Conservation (phyloP, 2,113 vertebrate species). For the Zapus hudsonius region DNA sequence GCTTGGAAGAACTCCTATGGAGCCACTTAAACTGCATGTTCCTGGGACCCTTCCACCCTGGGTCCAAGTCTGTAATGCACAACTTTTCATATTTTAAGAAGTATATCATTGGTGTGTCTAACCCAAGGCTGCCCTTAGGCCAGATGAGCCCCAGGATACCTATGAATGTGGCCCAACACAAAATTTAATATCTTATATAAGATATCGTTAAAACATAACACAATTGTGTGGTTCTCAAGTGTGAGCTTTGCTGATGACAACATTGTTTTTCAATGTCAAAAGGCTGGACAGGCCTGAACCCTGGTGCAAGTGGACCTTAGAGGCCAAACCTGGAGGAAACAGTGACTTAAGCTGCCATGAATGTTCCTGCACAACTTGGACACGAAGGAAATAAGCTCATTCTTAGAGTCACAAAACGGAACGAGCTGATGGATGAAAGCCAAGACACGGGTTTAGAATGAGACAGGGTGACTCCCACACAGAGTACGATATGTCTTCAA, state of each 20-base stretch:
- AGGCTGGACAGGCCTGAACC: too few species aligned
- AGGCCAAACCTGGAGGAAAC: neutral
- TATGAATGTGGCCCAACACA: too few species aligned
- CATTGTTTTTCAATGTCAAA: too few species aligned
- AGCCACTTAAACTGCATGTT: neutral
- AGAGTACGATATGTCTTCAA: neutral
- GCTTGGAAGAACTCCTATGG: neutral
- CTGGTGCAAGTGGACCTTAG: neutral
- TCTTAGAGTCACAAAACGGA: neutral
- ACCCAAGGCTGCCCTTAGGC: too few species aligned
- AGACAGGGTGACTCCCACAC: neutral
- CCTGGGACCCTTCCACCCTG: neutral
- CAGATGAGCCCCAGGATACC: too few species aligned
- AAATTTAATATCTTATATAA: too few species aligned
- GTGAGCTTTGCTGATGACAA: too few species aligned
- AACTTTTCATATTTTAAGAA: neutral
- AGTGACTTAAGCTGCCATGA: neutral
- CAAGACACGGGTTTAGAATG: neutral
- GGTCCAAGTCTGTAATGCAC: neutral
- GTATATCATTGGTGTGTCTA: neutral
- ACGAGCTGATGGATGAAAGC: neutral
- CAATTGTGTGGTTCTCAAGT: too few species aligned
- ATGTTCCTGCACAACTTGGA: neutral
- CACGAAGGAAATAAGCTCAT: neutral
- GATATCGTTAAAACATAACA: too few species aligned